Evolutionary conservation across 1,140 invertebrate species (phyloP), one percentile per base, ranked within the genome.

Genomic region (Radopholus similis): DNA sequence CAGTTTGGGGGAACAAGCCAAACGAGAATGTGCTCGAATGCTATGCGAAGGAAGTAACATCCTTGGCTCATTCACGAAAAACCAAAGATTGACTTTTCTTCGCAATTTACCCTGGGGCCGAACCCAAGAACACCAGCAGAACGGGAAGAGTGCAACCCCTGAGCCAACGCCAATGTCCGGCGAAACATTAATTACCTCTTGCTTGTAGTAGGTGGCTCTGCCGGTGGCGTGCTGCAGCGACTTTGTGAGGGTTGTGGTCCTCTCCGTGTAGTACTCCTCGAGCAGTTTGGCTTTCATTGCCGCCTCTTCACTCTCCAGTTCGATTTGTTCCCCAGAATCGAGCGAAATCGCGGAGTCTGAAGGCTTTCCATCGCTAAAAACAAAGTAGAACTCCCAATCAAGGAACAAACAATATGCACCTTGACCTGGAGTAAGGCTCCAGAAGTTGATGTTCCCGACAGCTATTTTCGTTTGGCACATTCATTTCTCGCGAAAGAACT

Each of bases 131-230:
- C n/a, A n/a, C n/a, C n/a, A n/a, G n/a, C n/a, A n/a, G n/a, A n/a
- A n/a, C n/a, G n/a, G n/a, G n/a, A n/a, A n/a, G n/a, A n/a, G n/a
- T n/a, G n/a, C n/a, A n/a, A n/a, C n/a, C n/a, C n/a, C n/a, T n/a
- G n/a, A n/a, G n/a, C n/a, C n/a, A n/a, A n/a, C n/a, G n/a, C n/a
- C n/a, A n/a, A n/a, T n/a, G n/a, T 2, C 18, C n/a, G 0, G 2
- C 5, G 21, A 6, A 38, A 69, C 37, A 73, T 2, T 47, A 15
- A 40, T 28, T 40, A 77, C 72, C 44, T 73, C 72, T 9, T 70
- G 72, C 32, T 77, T 73, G 32, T 76, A 73, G 38, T 73, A 73
- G 1, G 35, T 56, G 2, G 74, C 74, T 13, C 72, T 37, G 26
- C 72, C 72, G 8, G 23, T 70, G 0, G 72, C 74, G 40, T 77